These are phyloP conservation scores for Cryptoprocta ferox DNA, from an alignment of 2,797 vertebrate genomes.

Conservation along the genomic window DNA sequence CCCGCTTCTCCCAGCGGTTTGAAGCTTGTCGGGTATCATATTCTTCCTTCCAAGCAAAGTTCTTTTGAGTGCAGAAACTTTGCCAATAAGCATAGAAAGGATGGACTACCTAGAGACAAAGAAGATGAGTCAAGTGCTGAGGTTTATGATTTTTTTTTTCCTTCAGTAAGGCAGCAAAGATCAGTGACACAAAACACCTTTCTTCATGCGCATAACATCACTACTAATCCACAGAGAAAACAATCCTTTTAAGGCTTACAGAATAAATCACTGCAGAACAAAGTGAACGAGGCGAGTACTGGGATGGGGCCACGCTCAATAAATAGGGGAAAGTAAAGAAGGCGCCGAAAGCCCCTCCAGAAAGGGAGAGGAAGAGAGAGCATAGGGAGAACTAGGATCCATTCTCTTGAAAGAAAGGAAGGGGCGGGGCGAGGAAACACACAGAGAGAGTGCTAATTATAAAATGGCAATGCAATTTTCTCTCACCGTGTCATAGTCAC, in stretches of 20 bases:
- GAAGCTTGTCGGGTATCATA: constrained; percentile 96
- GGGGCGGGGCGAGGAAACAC: neutral
- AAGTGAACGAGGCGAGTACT: neutral
- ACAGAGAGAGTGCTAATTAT: neutral
- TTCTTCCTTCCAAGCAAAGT: constrained; percentile 97
- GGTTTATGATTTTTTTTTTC: neutral
- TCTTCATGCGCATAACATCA: neutral
- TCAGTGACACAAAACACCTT: neutral
- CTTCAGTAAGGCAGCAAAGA: neutral
- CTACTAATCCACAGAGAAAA: neutral
- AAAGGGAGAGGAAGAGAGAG: neutral
- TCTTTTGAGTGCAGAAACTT: constrained; percentile 96
- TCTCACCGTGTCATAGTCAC: constrained; percentile 95
- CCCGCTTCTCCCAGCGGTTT: constrained; percentile 98
- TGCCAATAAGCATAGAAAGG: constrained; percentile 98
- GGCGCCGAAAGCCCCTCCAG: neutral
- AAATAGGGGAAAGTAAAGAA: neutral
- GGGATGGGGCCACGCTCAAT: neutral
- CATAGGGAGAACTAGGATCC: neutral
- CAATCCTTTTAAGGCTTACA: neutral
- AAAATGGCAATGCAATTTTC: neutral
- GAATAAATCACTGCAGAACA: neutral
- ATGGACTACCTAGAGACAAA: constrained; percentile 92
- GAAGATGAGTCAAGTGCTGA: neutral
- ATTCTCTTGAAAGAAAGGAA: neutral